phyloP scores from a whole-genome alignment of 1,140 invertebrate species.

The Oryctes rhinoceros region DNA sequence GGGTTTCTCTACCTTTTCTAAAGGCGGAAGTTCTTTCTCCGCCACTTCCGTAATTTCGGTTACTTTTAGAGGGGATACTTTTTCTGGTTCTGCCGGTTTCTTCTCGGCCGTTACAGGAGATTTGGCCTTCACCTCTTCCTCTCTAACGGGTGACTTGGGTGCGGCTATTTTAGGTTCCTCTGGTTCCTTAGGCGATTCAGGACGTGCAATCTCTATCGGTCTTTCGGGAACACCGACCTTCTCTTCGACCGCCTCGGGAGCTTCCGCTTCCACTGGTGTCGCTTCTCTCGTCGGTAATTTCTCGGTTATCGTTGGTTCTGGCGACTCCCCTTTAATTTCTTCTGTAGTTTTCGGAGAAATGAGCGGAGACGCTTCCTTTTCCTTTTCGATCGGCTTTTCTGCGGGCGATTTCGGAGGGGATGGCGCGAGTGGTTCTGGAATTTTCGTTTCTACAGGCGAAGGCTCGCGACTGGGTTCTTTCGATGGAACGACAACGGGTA shows the following conservation, averaged over 20 bases:
- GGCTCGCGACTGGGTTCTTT: neutral
- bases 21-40: neutral
- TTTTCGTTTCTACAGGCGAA: neutral
- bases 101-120: neutral
- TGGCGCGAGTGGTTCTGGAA: neutral
- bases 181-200: neutral
- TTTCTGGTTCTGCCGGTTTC: neutral
- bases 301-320: neutral
- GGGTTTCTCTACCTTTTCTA: neutral
- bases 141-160: neutral
- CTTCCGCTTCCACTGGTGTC: neutral
- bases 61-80: neutral
- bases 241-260: neutral
- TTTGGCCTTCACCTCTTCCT: neutral
- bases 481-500: neutral
- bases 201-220: neutral
- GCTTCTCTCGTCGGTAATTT: neutral
- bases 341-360: neutral
- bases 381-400: constrained; percentile 16
- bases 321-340: constrained; percentile 28
- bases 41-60: neutral
- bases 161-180: neutral
- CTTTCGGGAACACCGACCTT: neutral
- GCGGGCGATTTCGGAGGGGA: neutral
- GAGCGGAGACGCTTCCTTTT: neutral